phyloP scores from a whole-genome alignment of 2,113 vertebrate species.

The Hemiscyllium ocellatum region DNA sequence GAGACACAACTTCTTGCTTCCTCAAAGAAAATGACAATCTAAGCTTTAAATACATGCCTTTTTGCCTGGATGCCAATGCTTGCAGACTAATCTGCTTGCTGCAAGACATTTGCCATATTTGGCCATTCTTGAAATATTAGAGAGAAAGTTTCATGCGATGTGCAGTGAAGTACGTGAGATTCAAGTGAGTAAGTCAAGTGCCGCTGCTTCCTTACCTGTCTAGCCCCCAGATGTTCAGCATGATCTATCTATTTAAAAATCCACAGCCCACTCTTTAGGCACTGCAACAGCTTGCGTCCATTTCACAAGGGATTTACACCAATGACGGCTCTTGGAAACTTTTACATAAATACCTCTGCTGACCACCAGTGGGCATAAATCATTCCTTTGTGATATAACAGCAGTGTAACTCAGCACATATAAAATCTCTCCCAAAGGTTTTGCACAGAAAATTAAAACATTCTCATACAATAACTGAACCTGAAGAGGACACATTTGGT shows the following conservation, averaged over 20 bases:
- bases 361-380: slow-evolving; percentile 16
- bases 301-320: neutral
- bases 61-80: neutral
- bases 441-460: neutral
- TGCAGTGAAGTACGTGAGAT: neutral
- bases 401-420: neutral
- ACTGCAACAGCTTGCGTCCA: neutral
- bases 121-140: neutral
- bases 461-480: neutral
- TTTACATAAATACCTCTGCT: neutral
- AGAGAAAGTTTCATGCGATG: neutral
- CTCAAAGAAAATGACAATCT: neutral
- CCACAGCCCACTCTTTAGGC: neutral
- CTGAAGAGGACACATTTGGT: neutral
- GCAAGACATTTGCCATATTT: neutral
- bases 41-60: neutral
- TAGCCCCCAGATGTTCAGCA: neutral
- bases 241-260: neutral
- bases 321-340: neutral
- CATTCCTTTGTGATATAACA: neutral
- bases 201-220: neutral
- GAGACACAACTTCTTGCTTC: neutral
- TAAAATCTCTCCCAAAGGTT: neutral
- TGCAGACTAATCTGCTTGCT: neutral
- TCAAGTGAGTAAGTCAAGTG: neutral